A percentile compares a stretch with the other conserved stretches of the same genome.
phyloP scores from a whole-genome alignment of 2,113 vertebrate species.

The Hemichromis elongatus region DNA sequence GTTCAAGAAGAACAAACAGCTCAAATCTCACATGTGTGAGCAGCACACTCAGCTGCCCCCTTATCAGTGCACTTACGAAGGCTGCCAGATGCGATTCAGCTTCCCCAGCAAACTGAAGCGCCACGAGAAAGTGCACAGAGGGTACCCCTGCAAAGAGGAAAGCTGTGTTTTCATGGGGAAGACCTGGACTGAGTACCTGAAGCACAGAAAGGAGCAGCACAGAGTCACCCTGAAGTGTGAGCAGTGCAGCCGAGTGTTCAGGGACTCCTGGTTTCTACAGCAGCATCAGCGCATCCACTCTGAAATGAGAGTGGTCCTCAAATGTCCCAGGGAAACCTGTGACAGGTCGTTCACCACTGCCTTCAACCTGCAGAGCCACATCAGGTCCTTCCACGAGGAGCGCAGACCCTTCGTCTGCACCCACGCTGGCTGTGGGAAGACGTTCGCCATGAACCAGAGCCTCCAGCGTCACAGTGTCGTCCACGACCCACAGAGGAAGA shows the following conservation, averaged over 20 bases:
- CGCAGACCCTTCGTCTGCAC: conserved; percentile 76
- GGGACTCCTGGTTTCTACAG: conserved; percentile 77
- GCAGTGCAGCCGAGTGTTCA: conserved; percentile 79
- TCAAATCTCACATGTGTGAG: conserved; percentile 82
- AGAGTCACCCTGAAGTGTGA: conserved; percentile 68
- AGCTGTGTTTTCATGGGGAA: conserved; percentile 80
- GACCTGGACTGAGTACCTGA: conserved; percentile 87
- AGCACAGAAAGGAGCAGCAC: conserved; percentile 79
- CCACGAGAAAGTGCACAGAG: conserved; percentile 87
- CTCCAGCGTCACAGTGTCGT: conserved; percentile 79
- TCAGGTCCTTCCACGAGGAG: conserved; percentile 86
- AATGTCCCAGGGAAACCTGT: conserved; percentile 82
- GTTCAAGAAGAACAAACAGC: conserved; percentile 91
- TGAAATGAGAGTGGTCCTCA: conserved; percentile 65
- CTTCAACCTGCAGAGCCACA: conserved; percentile 90
- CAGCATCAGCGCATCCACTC: conserved; percentile 82
- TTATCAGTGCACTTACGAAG: conserved; percentile 81
- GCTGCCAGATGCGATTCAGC: conserved; percentile 79
- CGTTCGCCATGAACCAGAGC: conserved; percentile 89
- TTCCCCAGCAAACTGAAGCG: conserved; percentile 77
- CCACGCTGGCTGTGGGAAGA: conserved; percentile 77
- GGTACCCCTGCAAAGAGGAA: conserved; percentile 82
- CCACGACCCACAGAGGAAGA: conserved; percentile 85
- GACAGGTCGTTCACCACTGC: conserved; percentile 83
- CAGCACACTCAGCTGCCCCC: conserved; percentile 79